Conservation (phyloP, 1,140 invertebrate genomes). For the Diabrotica virgifera region DNA sequence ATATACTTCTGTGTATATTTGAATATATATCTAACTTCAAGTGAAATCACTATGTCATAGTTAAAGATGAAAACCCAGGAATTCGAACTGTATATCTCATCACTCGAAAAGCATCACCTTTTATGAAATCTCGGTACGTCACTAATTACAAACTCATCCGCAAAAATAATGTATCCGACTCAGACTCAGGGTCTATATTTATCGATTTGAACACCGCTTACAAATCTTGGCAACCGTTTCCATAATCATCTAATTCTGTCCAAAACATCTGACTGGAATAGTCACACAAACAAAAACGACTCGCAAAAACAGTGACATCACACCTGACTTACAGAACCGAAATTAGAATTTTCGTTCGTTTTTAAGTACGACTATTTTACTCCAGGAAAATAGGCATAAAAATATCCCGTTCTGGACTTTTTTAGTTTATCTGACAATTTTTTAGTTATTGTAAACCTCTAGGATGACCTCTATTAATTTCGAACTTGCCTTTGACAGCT, state of each 20-base stretch:
- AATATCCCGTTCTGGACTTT: too few relatives aligned
- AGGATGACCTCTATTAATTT: too few relatives aligned
- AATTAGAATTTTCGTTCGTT: not conserved
- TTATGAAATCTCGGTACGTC: not conserved
- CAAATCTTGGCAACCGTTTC: conserved; percentile 15
- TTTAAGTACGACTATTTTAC: too few relatives aligned
- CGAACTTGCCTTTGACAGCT: too few relatives aligned
- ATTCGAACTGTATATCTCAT: too few relatives aligned
- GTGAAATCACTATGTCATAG: too few relatives aligned
- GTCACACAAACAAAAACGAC: conserved; percentile 5
- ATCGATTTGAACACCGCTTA: conserved; percentile 16
- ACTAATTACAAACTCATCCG: not conserved
- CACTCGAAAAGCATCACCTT: not conserved
- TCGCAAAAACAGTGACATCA: conserved; percentile 11
- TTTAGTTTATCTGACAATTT: too few relatives aligned
- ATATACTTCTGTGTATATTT: too few relatives aligned
- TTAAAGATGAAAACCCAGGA: too few relatives aligned
- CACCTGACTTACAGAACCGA: conserved; percentile 9
- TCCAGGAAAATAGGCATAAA: too few relatives aligned
- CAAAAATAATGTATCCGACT: not conserved
- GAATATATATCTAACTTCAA: too few relatives aligned
- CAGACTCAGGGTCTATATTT: conserved; percentile 10
- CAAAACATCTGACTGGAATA: conserved; percentile 14
- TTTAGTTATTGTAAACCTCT: too few relatives aligned
- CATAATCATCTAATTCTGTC: conserved; percentile 7